A percentile compares a stretch with the other conserved stretches of the same genome.
Evolutionary conservation across 2,113 vertebrate genomes (phyloP).

Genomic region (Lipophrys pholis): DNA sequence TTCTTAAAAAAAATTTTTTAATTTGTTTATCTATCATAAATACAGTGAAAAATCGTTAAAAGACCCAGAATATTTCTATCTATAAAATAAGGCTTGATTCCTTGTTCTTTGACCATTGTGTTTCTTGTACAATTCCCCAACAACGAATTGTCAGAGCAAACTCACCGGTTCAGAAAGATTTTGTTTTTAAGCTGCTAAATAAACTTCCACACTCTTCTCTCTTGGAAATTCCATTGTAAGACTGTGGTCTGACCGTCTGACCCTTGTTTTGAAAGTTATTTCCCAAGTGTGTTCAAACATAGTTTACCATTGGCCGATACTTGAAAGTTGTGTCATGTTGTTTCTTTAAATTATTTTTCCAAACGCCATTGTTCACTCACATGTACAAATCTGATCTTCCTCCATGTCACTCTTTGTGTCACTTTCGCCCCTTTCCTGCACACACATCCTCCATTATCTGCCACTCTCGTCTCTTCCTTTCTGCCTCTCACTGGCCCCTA

Average conservation of each 20-base stretch:
- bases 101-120: neutral
- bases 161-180: neutral
- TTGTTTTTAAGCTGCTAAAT: neutral
- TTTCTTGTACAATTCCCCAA: neutral
- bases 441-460: constrained; percentile 28
- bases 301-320: too few species aligned
- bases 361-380: constrained; percentile 32
- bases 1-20: too few species aligned
- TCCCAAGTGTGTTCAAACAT: too few species aligned
- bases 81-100: neutral
- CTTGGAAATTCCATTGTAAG: too few species aligned
- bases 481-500: constrained; percentile 60
- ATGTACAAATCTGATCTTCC: constrained; percentile 40
- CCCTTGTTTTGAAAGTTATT: too few species aligned
- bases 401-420: constrained; percentile 20
- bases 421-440: constrained; percentile 31
- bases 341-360: too few species aligned
- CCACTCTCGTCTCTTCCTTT: constrained; percentile 46
- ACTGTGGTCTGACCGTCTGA: too few species aligned
- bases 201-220: neutral
- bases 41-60: too few species aligned
- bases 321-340: too few species aligned
- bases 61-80: neutral
- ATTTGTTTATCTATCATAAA: too few species aligned
- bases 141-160: neutral